These are phyloP conservation scores for Abramis brama DNA, from an alignment of 2,113 vertebrate genomes.

Conservation along the genomic window DNA sequence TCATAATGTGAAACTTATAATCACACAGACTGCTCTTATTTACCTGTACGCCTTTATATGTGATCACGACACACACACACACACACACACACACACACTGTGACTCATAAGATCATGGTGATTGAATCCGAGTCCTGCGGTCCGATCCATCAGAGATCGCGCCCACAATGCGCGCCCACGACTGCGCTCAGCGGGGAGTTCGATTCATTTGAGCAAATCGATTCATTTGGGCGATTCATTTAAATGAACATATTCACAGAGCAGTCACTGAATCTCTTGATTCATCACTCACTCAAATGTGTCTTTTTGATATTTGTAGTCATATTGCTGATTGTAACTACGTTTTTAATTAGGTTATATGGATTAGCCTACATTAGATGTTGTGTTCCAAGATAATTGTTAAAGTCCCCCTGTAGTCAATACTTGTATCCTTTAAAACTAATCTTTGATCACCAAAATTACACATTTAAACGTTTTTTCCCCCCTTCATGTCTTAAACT, in stretches of 20 bases:
- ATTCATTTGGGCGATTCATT: background rate
- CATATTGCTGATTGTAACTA: background rate
- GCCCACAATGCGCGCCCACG: conserved; percentile 33
- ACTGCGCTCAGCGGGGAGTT: background rate
- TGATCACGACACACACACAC: conserved; percentile 9
- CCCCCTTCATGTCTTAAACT: too few relatives aligned
- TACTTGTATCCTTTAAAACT: too few relatives aligned
- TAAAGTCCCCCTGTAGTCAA: too few relatives aligned
- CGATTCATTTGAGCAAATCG: background rate
- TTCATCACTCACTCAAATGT: background rate
- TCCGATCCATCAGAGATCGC: conserved; percentile 30
- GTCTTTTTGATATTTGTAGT: background rate
- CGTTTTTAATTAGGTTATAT: background rate
- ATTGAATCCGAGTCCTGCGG: conserved; percentile 23
- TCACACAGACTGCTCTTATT: background rate
- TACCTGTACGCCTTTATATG: background rate
- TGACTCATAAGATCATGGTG: conserved; percentile 24
- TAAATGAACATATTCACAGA: background rate
- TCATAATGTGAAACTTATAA: background rate
- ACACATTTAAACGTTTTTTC: too few relatives aligned
- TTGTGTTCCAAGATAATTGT: background rate
- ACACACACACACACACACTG: background rate
- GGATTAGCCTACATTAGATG: background rate
- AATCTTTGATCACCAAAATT: too few relatives aligned
- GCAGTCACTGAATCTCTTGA: background rate